phyloP scores from a whole-genome alignment of 2,113 vertebrate genomes.

The Nerophis ophidion region DNA sequence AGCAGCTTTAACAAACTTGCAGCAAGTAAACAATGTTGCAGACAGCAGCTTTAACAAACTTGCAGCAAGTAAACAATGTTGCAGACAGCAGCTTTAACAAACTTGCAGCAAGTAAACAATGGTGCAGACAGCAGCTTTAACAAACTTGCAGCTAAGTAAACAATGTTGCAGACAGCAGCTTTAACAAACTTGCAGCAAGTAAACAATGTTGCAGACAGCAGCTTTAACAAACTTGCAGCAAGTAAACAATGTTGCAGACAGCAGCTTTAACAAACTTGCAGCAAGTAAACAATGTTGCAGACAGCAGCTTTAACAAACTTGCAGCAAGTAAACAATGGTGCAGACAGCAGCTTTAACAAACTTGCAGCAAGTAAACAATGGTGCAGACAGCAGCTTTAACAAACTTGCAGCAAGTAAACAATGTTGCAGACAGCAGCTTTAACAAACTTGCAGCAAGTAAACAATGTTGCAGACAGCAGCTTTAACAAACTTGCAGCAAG shows the following conservation, averaged over 20 bases:
- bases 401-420: slow-evolving; percentile 46
- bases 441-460: no score
- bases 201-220: slow-evolving; percentile 47
- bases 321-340: slow-evolving; percentile 41
- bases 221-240: no score
- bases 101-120: slow-evolving; percentile 45
- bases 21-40: slow-evolving; percentile 40
- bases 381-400: slow-evolving; percentile 54
- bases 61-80: slow-evolving; percentile 42
- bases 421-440: slow-evolving; percentile 51
- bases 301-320: no score
- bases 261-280: no score
- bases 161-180: slow-evolving; percentile 51
- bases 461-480: slow-evolving; percentile 50
- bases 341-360: slow-evolving; percentile 58
- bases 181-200: no score
- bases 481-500: no score
- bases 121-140: slow-evolving; percentile 53
- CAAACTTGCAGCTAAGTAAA: no score
- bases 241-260: slow-evolving; percentile 41
- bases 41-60: slow-evolving; percentile 61
- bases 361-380: slow-evolving; percentile 44
- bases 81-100: slow-evolving; percentile 57
- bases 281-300: slow-evolving; percentile 39
- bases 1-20: no score